phyloP scores from a whole-genome alignment of 2,888 invertebrate genomes.

The Corbicula japonica region DNA sequence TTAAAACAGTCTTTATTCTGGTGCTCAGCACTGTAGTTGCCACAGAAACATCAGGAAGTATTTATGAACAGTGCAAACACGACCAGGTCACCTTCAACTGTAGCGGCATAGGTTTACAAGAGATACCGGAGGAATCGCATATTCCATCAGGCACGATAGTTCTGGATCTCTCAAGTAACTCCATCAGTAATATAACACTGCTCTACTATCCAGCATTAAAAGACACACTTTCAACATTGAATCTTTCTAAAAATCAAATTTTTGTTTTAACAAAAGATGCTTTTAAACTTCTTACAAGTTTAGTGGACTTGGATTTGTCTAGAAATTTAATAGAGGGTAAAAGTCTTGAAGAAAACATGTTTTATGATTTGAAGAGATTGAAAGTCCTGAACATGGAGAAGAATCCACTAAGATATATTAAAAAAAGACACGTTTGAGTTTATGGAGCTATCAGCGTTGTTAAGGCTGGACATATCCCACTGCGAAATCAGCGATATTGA shows the following conservation, averaged over 20 bases:
- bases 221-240: constrained; percentile 17
- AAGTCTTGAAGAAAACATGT: constrained; percentile 31
- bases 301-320: constrained; percentile 53
- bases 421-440: constrained; percentile 49
- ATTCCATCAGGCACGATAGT: constrained; percentile 30
- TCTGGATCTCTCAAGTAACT: constrained; percentile 53
- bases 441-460: constrained; percentile 44
- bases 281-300: constrained; percentile 33
- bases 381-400: constrained; percentile 33
- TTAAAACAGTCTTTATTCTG: too few species aligned
- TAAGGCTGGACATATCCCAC: constrained; percentile 53
- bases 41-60: constrained; percentile 16
- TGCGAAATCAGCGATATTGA: constrained; percentile 49
- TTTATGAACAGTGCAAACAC: constrained; percentile 8
- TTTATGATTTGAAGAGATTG: constrained; percentile 43
- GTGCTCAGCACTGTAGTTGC: too few species aligned
- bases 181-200: constrained; percentile 44
- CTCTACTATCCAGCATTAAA: constrained; percentile 29
- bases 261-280: constrained; percentile 25
- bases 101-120: constrained; percentile 28
- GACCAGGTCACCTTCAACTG: constrained; percentile 36
- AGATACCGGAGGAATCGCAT: constrained; percentile 11
- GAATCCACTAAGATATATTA: constrained; percentile 59
- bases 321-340: constrained; percentile 46
- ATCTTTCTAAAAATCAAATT: constrained; percentile 50